These are phyloP conservation scores for Dendroctonus ponderosae DNA, from an alignment of 1,140 invertebrate species.

Conservation along the genomic window DNA sequence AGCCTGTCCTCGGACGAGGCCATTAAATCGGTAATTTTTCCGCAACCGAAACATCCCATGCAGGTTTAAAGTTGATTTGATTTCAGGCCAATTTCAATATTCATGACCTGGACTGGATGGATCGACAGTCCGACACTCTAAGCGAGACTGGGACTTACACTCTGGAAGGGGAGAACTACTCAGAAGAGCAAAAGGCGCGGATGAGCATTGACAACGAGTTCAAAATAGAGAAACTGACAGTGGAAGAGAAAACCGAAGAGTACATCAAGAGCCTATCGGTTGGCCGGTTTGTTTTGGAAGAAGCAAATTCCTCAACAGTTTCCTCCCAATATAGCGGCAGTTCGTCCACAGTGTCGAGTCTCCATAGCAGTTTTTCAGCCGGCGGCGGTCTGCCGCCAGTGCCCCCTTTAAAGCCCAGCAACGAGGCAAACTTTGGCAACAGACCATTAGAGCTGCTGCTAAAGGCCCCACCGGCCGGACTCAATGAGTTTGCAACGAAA, in stretches of 20 bases:
- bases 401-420: slow-evolving; percentile 7
- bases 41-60: background rate
- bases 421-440: background rate
- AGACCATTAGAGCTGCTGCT: background rate
- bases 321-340: slow-evolving; percentile 1
- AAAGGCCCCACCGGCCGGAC: background rate
- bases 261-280: slow-evolving; percentile 50
- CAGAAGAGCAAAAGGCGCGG: slow-evolving; percentile 80
- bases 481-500: slow-evolving; percentile 3
- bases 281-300: slow-evolving; percentile 5
- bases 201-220: slow-evolving; percentile 83
- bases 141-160: slow-evolving; percentile 88
- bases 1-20: slow-evolving; percentile 9
- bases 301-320: background rate
- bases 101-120: slow-evolving; percentile 1
- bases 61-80: background rate
- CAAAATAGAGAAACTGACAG: slow-evolving; percentile 56
- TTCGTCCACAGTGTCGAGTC: slow-evolving; percentile 1
- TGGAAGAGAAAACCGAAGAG: slow-evolving; percentile 51
- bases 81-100: slow-evolving; percentile 47
- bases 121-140: slow-evolving; percentile 59
- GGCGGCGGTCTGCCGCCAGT: background rate
- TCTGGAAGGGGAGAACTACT: slow-evolving; percentile 78
- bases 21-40: background rate
- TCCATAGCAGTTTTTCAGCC: slow-evolving; percentile 1